These are phyloP conservation scores for Scalopus aquaticus DNA, from an alignment of 2,113 vertebrate species.

Conservation along the genomic window DNA sequence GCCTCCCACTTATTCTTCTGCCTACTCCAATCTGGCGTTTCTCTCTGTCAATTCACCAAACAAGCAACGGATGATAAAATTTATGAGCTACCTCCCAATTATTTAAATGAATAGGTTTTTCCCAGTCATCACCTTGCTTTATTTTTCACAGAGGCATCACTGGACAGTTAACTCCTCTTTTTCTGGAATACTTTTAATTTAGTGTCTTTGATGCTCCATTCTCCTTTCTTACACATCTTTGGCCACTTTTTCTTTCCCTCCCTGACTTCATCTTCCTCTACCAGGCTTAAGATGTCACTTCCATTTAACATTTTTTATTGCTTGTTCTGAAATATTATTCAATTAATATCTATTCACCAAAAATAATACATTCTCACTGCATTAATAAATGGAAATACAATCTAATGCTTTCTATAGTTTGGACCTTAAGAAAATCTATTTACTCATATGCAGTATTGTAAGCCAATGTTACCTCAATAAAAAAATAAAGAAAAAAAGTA, in stretches of 20 bases:
- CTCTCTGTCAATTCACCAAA: conserved; percentile 23
- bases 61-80: background rate
- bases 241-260: background rate
- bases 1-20: conserved; percentile 19
- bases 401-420: background rate
- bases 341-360: background rate
- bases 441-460: too few relatives aligned
- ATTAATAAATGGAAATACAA: background rate
- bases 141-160: background rate
- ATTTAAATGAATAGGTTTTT: background rate
- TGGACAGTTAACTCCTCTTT: background rate
- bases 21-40: conserved; percentile 52
- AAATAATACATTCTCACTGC: background rate
- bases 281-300: background rate
- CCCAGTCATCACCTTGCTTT: background rate
- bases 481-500: too few relatives aligned
- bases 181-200: background rate
- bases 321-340: background rate
- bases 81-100: background rate
- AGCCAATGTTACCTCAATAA: too few relatives aligned
- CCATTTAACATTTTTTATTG: background rate
- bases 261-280: background rate
- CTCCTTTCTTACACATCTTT: background rate
- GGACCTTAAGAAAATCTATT: background rate
- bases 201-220: background rate